Evolutionary conservation across 2,888 invertebrate species (phyloP).

Genomic region (Orchestes rusci): DNA sequence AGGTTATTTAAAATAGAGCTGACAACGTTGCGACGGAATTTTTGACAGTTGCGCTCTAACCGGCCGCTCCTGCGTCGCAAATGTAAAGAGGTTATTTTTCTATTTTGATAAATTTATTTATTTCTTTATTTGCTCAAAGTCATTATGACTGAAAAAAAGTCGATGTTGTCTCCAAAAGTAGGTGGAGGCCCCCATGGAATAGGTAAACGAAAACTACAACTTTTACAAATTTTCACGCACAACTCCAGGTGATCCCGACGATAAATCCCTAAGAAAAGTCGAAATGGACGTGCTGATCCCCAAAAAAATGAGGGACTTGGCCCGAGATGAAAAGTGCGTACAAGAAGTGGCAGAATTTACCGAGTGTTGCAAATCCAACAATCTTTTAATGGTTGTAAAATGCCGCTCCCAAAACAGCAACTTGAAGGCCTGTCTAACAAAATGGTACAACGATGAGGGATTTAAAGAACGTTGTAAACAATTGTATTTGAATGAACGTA

Average conservation of each 20-base stretch:
- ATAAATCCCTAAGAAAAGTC: slow-evolving; percentile 74
- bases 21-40: too few species aligned
- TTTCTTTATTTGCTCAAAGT: too few species aligned
- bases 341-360: slow-evolving; percentile 64
- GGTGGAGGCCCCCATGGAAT: slow-evolving; percentile 7
- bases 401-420: slow-evolving; percentile 66
- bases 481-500: slow-evolving; percentile 73
- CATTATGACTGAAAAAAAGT: too few species aligned
- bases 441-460: slow-evolving; percentile 71
- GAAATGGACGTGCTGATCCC: slow-evolving; percentile 86
- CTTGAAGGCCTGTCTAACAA: slow-evolving; percentile 62
- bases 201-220: slow-evolving; percentile 1
- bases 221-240: not conserved
- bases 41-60: too few species aligned
- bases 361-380: slow-evolving; percentile 62
- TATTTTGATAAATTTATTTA: too few species aligned
- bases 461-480: slow-evolving; percentile 68
- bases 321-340: slow-evolving; percentile 70
- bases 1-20: too few species aligned
- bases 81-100: too few species aligned
- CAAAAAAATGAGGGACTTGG: slow-evolving; percentile 77
- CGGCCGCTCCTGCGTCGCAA: too few species aligned
- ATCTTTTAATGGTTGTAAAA: slow-evolving; percentile 61
- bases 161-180: slow-evolving; percentile 2
- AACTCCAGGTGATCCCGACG: slow-evolving; percentile 74